Evolutionary conservation across 2,113 vertebrate genomes (phyloP).

Genomic region (Phocoena phocoena): DNA sequence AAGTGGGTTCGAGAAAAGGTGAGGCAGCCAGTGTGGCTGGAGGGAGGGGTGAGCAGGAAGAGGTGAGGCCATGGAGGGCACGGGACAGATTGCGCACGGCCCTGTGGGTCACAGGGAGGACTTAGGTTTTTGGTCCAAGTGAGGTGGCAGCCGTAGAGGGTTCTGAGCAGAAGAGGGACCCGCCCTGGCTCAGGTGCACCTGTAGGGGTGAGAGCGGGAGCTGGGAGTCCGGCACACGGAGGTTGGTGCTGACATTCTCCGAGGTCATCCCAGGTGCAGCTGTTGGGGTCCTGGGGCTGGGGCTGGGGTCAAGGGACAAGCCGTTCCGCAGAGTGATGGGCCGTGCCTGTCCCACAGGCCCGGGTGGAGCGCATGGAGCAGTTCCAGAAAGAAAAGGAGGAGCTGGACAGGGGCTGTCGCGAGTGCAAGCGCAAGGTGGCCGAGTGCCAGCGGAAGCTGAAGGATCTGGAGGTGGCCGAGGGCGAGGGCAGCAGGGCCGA

Average conservation of each 20-base stretch:
- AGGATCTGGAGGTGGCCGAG: constrained; percentile 80
- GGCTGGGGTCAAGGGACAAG: no score
- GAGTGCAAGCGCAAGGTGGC: constrained; percentile 86
- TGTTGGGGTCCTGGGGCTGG: background rate
- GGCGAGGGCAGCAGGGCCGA: constrained; percentile 71
- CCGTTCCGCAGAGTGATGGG: background rate
- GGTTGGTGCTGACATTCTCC: background rate
- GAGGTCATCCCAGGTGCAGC: background rate
- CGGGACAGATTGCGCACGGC: accelerated
- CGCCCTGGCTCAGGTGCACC: background rate
- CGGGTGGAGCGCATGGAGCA: constrained; percentile 91
- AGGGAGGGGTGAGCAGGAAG: background rate
- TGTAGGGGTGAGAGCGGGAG: background rate
- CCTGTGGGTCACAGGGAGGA: background rate
- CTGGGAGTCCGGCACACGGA: background rate
- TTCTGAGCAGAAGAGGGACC: background rate
- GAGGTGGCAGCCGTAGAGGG: background rate
- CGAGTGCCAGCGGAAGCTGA: constrained; percentile 86
- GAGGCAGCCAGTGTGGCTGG: background rate
- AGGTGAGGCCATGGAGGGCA: background rate
- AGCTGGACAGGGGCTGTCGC: constrained; percentile 84
- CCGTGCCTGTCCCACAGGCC: constrained; percentile 78
- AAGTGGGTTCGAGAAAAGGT: background rate
- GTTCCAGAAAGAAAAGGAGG: constrained; percentile 92
- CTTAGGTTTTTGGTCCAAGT: background rate